These are phyloP conservation scores for Salticus scenicus DNA, from an alignment of 2,888 invertebrate genomes.

Conservation along the genomic window DNA sequence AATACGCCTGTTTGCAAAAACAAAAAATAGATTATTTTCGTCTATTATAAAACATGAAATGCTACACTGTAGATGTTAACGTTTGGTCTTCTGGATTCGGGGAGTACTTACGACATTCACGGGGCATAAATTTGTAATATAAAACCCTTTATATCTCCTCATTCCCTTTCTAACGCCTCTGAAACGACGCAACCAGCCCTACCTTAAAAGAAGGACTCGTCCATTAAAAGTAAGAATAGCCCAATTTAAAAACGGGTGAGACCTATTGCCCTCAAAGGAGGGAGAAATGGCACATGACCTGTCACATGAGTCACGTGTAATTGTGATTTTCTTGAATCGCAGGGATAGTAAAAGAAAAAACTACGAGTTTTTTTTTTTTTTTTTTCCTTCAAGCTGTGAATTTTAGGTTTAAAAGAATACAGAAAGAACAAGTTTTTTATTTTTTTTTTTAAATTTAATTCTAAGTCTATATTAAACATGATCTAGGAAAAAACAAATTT, in stretches of 20 bases:
- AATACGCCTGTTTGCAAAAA: too few species aligned
- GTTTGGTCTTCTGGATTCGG: neutral
- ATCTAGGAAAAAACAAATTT: too few species aligned
- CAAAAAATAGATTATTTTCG: too few species aligned
- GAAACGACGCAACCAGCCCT: neutral
- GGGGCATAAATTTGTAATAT: neutral
- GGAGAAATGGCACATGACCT: neutral
- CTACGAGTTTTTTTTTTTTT: neutral
- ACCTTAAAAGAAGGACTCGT: neutral
- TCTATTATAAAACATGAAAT: too few species aligned
- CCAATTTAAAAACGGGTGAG: constrained; percentile 9
- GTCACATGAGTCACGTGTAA: constrained; percentile 33
- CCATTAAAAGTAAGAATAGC: constrained; percentile 1
- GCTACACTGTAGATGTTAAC: too few species aligned
- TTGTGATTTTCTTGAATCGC: constrained; percentile 26
- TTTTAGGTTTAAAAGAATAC: neutral
- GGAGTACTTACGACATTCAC: neutral
- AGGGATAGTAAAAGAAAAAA: constrained; percentile 6
- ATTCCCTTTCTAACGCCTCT: neutral
- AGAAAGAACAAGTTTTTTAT: too few species aligned
- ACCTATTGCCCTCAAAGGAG: neutral
- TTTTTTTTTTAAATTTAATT: too few species aligned
- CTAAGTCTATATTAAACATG: too few species aligned
- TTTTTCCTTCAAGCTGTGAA: neutral
- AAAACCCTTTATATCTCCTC: constrained; percentile 8